A percentile compares a stretch with the other conserved stretches of the same genome.
Conservation (phyloP, 2,113 vertebrate genomes). For the Nannospalax galili region DNA sequence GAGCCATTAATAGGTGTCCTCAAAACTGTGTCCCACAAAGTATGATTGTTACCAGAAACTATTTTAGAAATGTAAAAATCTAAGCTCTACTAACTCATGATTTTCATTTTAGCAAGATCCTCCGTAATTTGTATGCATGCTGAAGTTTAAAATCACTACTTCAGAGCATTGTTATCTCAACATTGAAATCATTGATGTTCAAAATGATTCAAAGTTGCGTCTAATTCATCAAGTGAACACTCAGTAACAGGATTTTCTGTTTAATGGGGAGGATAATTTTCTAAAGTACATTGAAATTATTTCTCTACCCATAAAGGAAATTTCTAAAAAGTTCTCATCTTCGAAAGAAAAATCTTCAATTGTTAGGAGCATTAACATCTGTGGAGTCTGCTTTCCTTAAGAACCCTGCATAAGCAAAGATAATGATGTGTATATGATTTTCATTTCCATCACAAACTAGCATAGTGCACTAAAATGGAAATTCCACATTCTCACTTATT, state of each 20-base stretch:
- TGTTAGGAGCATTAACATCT: neutral
- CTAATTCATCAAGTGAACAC: slow-evolving; percentile 29
- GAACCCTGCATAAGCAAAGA: neutral
- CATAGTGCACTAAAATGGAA: neutral
- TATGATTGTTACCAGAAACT: neutral
- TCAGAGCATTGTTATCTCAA: neutral
- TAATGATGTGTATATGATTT: neutral
- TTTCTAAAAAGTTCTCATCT: neutral
- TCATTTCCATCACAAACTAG: slow-evolving; percentile 7
- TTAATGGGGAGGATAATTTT: neutral
- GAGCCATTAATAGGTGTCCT: neutral
- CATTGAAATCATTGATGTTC: neutral
- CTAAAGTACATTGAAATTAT: slow-evolving; percentile 6
- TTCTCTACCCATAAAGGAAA: neutral
- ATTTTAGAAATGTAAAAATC: neutral
- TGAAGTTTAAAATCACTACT: neutral
- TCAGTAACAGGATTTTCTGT: neutral
- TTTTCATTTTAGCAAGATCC: neutral
- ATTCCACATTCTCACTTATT: neutral
- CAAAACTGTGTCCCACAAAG: neutral
- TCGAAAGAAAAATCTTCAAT: slow-evolving; percentile 33
- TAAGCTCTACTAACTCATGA: neutral
- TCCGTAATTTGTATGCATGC: neutral
- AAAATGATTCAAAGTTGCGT: neutral
- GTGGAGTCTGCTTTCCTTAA: neutral